Percentiles rank a stretch among this genome's conserved stretches.
Conservation (phyloP, 2,888 invertebrate species). For the Entomobrya multifasciata region DNA sequence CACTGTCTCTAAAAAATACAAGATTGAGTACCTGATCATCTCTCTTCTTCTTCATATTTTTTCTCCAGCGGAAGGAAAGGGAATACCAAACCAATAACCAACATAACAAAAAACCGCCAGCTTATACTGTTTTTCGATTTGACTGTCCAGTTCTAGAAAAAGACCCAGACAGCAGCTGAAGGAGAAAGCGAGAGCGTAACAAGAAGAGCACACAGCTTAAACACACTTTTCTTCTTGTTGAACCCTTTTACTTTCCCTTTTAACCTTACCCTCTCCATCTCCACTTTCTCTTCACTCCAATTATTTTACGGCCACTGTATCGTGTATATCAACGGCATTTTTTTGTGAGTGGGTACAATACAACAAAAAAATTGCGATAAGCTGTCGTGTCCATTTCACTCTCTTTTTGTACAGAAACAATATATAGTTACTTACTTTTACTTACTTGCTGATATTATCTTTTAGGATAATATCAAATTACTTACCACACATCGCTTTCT, state of each 20-base stretch:
- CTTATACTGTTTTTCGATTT: too few species aligned
- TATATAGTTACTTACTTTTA: too few species aligned
- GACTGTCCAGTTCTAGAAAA: too few species aligned
- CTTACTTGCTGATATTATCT: not conserved
- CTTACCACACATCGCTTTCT: not conserved
- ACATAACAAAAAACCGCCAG: too few species aligned
- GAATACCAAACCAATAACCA: not conserved
- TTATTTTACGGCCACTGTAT: not conserved
- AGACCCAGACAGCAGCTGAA: too few species aligned
- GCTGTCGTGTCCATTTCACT: not conserved
- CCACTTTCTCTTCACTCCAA: not conserved
- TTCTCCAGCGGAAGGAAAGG: not conserved
- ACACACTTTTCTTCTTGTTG: conserved; percentile 19
- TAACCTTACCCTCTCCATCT: conserved; percentile 8
- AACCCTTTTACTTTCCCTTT: conserved; percentile 26
- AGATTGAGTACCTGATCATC: conserved; percentile 22
- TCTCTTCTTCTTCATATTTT: too few species aligned
- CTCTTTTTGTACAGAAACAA: too few species aligned
- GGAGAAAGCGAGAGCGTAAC: conserved; percentile 16
- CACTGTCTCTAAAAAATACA: too few species aligned
- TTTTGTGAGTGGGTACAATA: too few species aligned
- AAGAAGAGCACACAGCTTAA: too few species aligned
- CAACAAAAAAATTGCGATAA: too few species aligned
- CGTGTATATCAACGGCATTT: conserved; percentile 12
- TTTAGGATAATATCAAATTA: conserved; percentile 33